These are phyloP conservation scores for Zaprionus inermis DNA, from an alignment of 1,140 invertebrate genomes.

Conservation along the genomic window DNA sequence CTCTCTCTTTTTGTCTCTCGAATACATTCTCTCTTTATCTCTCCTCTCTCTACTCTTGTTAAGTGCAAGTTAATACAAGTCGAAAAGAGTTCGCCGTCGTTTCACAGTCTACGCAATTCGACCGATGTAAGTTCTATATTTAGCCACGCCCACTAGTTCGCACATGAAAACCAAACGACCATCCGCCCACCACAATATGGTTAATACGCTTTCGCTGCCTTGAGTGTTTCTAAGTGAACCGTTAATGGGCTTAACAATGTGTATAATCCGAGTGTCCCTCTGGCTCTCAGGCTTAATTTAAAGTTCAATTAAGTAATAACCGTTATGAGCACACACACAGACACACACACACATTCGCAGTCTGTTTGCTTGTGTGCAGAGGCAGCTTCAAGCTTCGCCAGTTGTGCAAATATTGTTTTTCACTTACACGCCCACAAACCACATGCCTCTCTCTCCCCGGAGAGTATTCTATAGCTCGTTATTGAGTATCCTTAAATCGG, in stretches of 20 bases:
- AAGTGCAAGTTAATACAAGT: slow-evolving; percentile 77
- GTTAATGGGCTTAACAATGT: background rate
- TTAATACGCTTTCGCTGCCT: background rate
- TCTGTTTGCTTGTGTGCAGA: slow-evolving; percentile 25
- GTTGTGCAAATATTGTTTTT: slow-evolving; percentile 77
- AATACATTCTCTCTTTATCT: slow-evolving; percentile 15
- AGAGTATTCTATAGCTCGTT: slow-evolving; percentile 19
- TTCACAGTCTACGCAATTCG: slow-evolving; percentile 76
- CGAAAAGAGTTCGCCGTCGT: slow-evolving; percentile 78
- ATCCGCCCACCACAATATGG: background rate
- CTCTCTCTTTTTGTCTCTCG: slow-evolving; percentile 21
- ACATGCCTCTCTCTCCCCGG: background rate
- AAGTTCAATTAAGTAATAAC: slow-evolving; percentile 76
- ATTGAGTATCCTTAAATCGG: slow-evolving; percentile 58
- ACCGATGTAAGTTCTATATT: slow-evolving; percentile 72
- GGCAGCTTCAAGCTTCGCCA: slow-evolving; percentile 42
- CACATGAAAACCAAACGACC: too few relatives aligned
- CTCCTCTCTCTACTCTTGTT: slow-evolving; percentile 21
- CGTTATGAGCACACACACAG: slow-evolving; percentile 38
- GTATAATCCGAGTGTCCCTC: background rate
- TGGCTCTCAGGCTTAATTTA: slow-evolving; percentile 6
- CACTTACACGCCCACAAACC: slow-evolving; percentile 49
- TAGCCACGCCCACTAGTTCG: slow-evolving; percentile 11
- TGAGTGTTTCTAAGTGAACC: background rate
- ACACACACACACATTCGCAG: slow-evolving; percentile 19